Conservation (phyloP, 1,140 invertebrate genomes). For the Rhynchophorus ferrugineus region DNA sequence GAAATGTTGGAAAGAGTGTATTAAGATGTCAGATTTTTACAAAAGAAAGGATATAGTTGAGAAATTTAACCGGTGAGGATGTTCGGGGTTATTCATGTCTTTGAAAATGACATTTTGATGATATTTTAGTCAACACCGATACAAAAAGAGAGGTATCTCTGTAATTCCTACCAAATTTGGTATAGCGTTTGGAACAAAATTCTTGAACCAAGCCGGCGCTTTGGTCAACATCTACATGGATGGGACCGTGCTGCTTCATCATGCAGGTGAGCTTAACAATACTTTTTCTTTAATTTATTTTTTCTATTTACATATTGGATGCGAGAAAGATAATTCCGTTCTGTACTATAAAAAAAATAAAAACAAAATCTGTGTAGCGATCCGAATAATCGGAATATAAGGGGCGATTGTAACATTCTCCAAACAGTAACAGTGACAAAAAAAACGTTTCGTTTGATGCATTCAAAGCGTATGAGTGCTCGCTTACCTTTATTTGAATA, state of each 20-base stretch:
- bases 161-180: conserved; percentile 88
- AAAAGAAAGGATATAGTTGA: conserved; percentile 53
- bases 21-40: conserved; percentile 59
- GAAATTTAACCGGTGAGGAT: conserved; percentile 62
- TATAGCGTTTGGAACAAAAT: conserved; percentile 71
- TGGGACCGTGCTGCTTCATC: conserved; percentile 85
- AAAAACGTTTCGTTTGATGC: too few species aligned
- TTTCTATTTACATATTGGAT: too few species aligned
- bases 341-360: too few species aligned
- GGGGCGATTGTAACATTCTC: too few species aligned
- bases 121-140: conserved; percentile 60
- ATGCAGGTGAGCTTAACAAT: conserved; percentile 58
- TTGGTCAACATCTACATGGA: conserved; percentile 85
- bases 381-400: too few species aligned
- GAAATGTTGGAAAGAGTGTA: conserved; percentile 78
- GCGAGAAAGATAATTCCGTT: too few species aligned
- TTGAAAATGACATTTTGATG: background rate
- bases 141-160: conserved; percentile 80
- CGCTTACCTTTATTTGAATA: too few species aligned
- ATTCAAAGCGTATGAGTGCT: too few species aligned
- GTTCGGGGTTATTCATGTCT: background rate
- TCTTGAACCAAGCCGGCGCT: conserved; percentile 85
- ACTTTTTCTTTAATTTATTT: too few species aligned
- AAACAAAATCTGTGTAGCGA: too few species aligned
- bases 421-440: too few species aligned